Conservation (phyloP, 2,113 vertebrate species). For the Cathartes aura region DNA sequence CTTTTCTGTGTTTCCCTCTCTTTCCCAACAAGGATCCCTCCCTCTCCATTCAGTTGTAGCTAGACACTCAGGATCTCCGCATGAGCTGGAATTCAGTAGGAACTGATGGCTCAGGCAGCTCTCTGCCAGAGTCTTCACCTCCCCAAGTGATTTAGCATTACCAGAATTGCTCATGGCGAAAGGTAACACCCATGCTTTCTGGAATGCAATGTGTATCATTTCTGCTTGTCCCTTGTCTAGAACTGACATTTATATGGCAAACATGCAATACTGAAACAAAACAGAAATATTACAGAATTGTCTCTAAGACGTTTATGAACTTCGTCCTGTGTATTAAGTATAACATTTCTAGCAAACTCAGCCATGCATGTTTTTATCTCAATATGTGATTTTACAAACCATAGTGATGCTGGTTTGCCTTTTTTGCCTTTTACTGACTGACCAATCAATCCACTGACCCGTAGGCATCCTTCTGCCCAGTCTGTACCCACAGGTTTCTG, state of each 20-base stretch:
- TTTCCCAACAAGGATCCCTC: background rate
- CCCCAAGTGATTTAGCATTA: background rate
- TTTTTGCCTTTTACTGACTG: background rate
- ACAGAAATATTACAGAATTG: background rate
- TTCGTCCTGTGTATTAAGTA: constrained; percentile 11
- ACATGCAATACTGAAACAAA: constrained; percentile 18
- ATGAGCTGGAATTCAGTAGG: background rate
- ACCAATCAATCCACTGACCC: background rate
- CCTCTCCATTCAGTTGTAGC: background rate
- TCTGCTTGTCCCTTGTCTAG: background rate
- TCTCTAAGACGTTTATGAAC: constrained; percentile 12
- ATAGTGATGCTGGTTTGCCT: background rate
- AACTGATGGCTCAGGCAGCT: background rate
- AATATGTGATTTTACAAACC: background rate
- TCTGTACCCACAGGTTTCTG: background rate
- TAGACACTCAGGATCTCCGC: background rate
- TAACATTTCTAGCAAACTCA: constrained; percentile 26
- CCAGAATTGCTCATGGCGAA: background rate
- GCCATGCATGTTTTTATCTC: background rate
- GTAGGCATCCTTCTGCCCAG: background rate
- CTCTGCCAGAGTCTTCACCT: background rate
- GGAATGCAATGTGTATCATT: background rate
- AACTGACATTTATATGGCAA: constrained; percentile 17
- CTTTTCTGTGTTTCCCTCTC: background rate
- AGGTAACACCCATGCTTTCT: background rate